Evolutionary conservation across 2,113 vertebrate genomes (phyloP), one percentile per base, ranked within the genome.

Genomic region (Neoarius graeffei): DNA sequence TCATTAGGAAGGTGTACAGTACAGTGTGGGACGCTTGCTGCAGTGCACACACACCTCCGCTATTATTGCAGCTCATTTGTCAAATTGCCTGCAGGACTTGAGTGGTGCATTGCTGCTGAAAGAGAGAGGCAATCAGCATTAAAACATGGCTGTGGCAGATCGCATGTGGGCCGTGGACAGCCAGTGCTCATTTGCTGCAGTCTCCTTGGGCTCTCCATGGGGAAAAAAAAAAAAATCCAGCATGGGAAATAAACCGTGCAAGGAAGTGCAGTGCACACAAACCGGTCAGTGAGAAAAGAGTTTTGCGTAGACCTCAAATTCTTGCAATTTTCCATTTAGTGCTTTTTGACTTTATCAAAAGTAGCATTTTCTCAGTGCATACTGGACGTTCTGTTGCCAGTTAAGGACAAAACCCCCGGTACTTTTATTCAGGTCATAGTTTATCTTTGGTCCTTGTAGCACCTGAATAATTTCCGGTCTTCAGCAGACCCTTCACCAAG

Each of bases 61-160:
- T 93, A 92, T 88, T 92, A 94, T 93, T 91, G 90, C 93, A 93
- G 93, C 93, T 94, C 95, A 93, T 95, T 96, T 94, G 94, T 95
- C 95, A 95, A 94, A 94, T 92, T 92, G 94, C 94, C 94, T 94
- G 94, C 94, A 95, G 94, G 86, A 95, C 92, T 93, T 94, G 93
- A 95, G 92, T 96, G 95, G 93, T 95, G 95, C 95, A 96, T 95
- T 96, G 94, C 94, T 95, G 93, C 92, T 96, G 93, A 95, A 94
- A 93, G 91, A 93, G 90, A 88, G 91, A 92, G 88, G 91, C 89
- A 92, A 93, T 93, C 92, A 89, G 93, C 91, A 91, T 86, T 91
- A 91, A 89, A 92, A 88, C 92, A 93, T 92, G 93, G 93, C 92
- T 90, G 13, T 87, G 91, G 93, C 92, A 91, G 86, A 92, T 91